Evolutionary conservation across 2,113 vertebrate genomes (phyloP), one percentile per base, ranked within the genome.

Genomic region (Vanacampus margaritifer): DNA sequence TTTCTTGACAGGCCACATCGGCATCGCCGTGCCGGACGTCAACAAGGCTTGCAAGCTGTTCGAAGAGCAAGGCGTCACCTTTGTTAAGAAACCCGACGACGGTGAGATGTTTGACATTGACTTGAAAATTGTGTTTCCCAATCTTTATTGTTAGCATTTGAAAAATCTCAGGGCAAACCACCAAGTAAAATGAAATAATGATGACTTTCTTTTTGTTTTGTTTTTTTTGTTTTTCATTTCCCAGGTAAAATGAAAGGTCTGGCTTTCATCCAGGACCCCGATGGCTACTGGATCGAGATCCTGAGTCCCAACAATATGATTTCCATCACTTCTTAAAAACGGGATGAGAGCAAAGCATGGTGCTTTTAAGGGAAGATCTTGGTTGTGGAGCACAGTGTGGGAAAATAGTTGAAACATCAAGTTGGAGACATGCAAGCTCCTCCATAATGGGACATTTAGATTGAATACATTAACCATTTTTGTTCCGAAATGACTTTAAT

Each of bases 271-370:
- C 96, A 98, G 87, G 96, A 98, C 89, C 97, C 97, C n/a, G 96
- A 98, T 72, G 96, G 95, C 80, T 98, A 98, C 84, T 98, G 96
- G 96, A 98, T 98, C 79, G 96, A 98, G 90, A 98, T 98, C 85
- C 88, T 98, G 85, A 98, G 94, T 90, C 96, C 97, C 19, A 95
- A 98, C 83, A 91, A 87, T 63, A 95, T 98, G 93, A 82, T 90
- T 71, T 86, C 91, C 79, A 91, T 98, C 72, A 90, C 91, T 76
- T 93, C 89, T 13, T 92, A 91, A 62, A 43, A 4, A 16, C 39
- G 11, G 24, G 81, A 77, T 54, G 66, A 71, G 57, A 65, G 74
- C 41, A 73, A n/a, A 69, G 3, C 11, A 9, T 61, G 2, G 0
- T 17, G 43, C 4, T 36, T 54, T 75, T 72, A 48, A 57, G 2